Evolutionary conservation across 2,888 invertebrate genomes (phyloP), one percentile per base, ranked within the genome.

Genomic region (Ischnus inquisitorius): DNA sequence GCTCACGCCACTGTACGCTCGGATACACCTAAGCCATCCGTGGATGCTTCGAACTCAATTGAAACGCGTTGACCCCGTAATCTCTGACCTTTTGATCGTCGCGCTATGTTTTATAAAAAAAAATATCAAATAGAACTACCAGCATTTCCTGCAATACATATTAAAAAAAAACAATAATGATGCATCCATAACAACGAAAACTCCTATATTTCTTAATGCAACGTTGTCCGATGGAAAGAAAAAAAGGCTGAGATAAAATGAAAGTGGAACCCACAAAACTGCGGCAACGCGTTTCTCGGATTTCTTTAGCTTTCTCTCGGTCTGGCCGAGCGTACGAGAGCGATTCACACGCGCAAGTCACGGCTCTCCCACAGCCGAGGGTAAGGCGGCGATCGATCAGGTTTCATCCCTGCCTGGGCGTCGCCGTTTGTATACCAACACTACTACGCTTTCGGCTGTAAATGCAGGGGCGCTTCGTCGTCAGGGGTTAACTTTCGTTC

Each of bases 341-440:
- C 76, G 60, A 69, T 85, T 81, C 69, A 84, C 79, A 82, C 86
- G 86, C 84, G 54, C 78, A 78, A 87, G 82, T 68, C 84, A 82
- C 71, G 28, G 68, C 83, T 67, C 74, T 64, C 43, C 64, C 65
- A 71, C 68, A 57, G 69, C 46, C 69, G 85, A 76, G 86, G 84
- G 80, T 80, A 82, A 84, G 77, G 74, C 84, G 67, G 68, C 88
- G 87, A 88, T 88, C 88, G 88, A 88, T 88, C 87, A 86, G 83
- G 83, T 87, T 85, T 85, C 87, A 86, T 86, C 86, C 86, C 87
- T 87, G 80, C 83, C 79, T 68, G 82, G 84, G 86, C 84, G 81
- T 80, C 74, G 78, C 67, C 78, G 79, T 65, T 41, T 81, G 54
- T 41, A 68, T 57, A 79, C 64, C 51, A 41, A 64, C 43, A 54